Conservation (phyloP, 2,888 invertebrate species). For the Crepidodera aurea region DNA sequence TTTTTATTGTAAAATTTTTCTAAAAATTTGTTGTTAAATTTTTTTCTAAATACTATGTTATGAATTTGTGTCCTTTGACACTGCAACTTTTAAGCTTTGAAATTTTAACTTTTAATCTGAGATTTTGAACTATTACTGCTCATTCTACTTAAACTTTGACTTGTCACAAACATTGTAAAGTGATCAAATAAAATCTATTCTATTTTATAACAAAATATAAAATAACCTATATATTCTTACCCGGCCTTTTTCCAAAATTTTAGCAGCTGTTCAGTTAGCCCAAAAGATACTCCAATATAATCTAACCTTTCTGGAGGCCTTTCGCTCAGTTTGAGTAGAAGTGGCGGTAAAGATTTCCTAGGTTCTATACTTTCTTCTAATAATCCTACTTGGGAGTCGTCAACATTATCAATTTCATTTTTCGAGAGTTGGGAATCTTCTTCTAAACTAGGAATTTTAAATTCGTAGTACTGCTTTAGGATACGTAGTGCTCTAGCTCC, state of each 20-base stretch:
- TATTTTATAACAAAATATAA: no score
- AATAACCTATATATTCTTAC: conserved; percentile 12
- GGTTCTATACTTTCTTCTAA: conserved; percentile 80
- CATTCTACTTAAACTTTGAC: no score
- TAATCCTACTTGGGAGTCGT: conserved; percentile 68
- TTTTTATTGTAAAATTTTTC: no score
- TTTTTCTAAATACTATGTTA: no score
- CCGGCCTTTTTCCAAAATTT: conserved; percentile 82
- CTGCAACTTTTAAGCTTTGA: no score
- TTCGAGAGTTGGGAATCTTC: conserved; percentile 60
- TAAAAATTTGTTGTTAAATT: no score
- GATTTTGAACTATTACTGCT: no score
- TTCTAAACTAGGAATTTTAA: conserved; percentile 77
- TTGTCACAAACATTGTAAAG: no score
- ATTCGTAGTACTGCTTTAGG: conserved; percentile 88
- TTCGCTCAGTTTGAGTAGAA: conserved; percentile 86
- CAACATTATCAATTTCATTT: conserved; percentile 65
- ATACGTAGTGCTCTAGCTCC: conserved; percentile 87
- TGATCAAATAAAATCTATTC: no score
- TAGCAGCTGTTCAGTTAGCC: conserved; percentile 85
- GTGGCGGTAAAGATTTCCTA: conserved; percentile 83
- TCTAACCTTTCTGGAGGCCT: conserved; percentile 85
- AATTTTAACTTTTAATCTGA: no score
- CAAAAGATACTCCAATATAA: conserved; percentile 95
- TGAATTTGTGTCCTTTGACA: no score